These are phyloP conservation scores for Nipponia nippon DNA, from an alignment of 2,113 vertebrate species.

Conservation along the genomic window DNA sequence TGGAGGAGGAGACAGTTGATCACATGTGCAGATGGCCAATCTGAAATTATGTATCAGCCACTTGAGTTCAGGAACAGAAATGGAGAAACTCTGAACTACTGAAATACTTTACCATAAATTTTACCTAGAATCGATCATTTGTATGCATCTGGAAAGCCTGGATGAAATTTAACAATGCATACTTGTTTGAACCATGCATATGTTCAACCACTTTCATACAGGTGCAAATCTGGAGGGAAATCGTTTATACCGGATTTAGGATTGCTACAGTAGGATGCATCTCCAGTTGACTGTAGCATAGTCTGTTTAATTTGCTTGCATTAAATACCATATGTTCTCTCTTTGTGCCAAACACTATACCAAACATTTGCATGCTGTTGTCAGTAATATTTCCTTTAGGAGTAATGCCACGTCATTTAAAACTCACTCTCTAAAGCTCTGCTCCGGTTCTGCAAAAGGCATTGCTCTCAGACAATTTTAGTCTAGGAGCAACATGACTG, in stretches of 20 bases:
- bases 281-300: background rate
- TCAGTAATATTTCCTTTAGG: background rate
- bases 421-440: background rate
- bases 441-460: background rate
- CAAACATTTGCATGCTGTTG: background rate
- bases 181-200: background rate
- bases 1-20: background rate
- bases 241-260: background rate
- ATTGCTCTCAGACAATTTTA: background rate
- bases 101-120: background rate
- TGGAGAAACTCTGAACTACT: background rate
- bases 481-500: background rate
- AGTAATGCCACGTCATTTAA: background rate
- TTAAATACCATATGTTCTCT: background rate
- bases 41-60: background rate
- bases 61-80: background rate
- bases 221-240: background rate
- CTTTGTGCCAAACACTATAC: background rate
- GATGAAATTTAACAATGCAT: background rate
- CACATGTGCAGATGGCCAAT: background rate
- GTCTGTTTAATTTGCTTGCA: background rate
- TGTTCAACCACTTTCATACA: background rate
- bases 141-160: background rate
- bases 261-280: background rate
- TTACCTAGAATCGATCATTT: background rate